Evolutionary conservation across 23 tunicate species (phyloP), one percentile per base, ranked within the genome.

Genomic region (Trididemnum nubilum): DNA sequence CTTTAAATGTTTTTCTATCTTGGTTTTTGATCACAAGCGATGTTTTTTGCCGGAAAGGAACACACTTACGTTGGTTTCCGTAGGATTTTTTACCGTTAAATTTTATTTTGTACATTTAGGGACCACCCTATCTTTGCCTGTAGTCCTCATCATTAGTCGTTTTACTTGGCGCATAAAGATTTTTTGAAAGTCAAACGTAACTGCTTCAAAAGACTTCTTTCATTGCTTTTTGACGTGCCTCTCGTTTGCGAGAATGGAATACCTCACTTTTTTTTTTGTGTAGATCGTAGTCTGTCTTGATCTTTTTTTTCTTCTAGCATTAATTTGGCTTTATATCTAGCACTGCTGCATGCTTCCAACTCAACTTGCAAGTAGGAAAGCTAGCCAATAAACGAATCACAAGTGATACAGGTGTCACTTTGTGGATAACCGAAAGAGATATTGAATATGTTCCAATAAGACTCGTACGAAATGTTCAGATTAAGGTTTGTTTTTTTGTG

Each of bases 171-270:
- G n/a, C n/a, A n/a, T n/a, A n/a, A n/a, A n/a, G n/a, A n/a, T n/a
- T n/a, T n/a, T n/a, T n/a, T n/a, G n/a, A n/a, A n/a, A n/a, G 69
- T 63, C 69, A 15, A 63, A 63, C n/a, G 69, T 26, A 24, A 63
- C 69, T 15, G 69, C 69, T 63, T 63, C 28, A 63, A 63, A 21
- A 26, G 19, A 7, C 69, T 15, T 63, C n/a, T 63, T 63, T 18
- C n/a, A 15, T 24, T 18, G 25, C 22, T 24, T 63, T 22, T 63
- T 63, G 19, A 5, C 25, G 69, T 5, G 22, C 25, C 28, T 63
- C 69, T 5, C 25, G 22, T 63, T 63, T n/a, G 69, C 22, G 69
- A 63, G 69, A 15, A 24, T 15, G n/a, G n/a, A 15, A 63, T 5
- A 7, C 25, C 69, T 15, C 69, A 15, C n/a, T n/a, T n/a, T 24